Evolutionary conservation across 1,140 invertebrate species (phyloP), one percentile per base, ranked within the genome.

Genomic region (Whitmania pigra): DNA sequence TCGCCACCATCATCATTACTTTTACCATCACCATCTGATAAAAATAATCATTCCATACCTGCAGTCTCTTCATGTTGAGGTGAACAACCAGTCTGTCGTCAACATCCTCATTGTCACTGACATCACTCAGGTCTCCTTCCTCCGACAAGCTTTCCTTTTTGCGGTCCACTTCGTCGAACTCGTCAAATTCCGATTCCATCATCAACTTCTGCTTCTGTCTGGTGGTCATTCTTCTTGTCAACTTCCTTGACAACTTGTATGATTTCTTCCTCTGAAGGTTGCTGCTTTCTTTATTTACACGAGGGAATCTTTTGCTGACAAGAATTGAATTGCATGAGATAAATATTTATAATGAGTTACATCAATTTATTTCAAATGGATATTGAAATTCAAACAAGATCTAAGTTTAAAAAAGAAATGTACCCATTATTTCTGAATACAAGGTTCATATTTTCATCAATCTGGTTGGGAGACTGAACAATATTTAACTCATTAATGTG

Each of bases 131-230:
- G 15, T 25, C 29, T 63, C 29, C 57, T 7, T n/a, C 57, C 22
- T 63, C 57, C 22, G 11, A 13, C 22, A 13, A 2, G 29, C 29
- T 20, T 25, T 63, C 57, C 22, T 63, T 63, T 11, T 70, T 36
- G 18, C 6, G 22, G 0, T 68, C 67, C 5, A 49, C 49, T 53
- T 70, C 69, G 25, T 70, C 69, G 13, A 53, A 49, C 53, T 70
- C 69, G 29, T 70, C 69, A 70, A 70, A 70, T n/a, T 70, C 69
- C 27, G 31, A 25, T 36, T 70, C 43, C n/a, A 70, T 36, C 69
- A 70, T 49, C 69, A 70, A 27, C 43, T 70, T 25, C 69, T 70
- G 69, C 43, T 53, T 70, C 53, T 70, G 69, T 11, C 69, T 36
- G 22, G 31, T 40, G n/a, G 69, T 70, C 53, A 70, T 49, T 22